Evolutionary conservation across 2,113 vertebrate genomes (phyloP).

Genomic region (Campylomormyrus numenius): DNA sequence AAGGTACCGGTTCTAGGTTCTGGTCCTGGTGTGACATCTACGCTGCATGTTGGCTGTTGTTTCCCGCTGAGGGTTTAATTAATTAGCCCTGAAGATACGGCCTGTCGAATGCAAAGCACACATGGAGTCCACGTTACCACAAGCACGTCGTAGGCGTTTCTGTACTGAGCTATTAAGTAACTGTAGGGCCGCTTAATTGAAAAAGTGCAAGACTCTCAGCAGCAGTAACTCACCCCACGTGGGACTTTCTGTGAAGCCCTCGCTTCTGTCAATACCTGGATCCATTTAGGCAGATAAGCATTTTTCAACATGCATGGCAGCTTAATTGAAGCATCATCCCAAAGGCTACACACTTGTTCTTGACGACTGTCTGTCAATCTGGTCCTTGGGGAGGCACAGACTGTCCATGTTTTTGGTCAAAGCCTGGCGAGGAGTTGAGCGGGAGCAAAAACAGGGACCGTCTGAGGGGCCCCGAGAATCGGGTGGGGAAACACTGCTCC

Average conservation of each 20-base stretch:
- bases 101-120: background rate
- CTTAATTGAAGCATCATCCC: background rate
- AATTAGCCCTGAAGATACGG: background rate
- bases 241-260: background rate
- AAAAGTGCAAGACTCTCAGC: background rate
- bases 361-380: background rate
- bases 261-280: background rate
- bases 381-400: background rate
- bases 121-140: background rate
- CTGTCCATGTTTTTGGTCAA: background rate
- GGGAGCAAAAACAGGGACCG: background rate
- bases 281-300: background rate
- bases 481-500: background rate
- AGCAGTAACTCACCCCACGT: background rate
- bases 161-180: background rate
- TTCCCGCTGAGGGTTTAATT: background rate
- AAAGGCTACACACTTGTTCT: background rate
- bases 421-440: background rate
- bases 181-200: background rate
- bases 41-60: background rate
- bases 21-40: background rate
- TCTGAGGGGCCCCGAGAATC: background rate
- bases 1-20: background rate
- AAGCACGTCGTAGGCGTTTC: background rate
- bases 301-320: background rate